phyloP scores from a whole-genome alignment of 2,888 invertebrate species.

The Philonicus albiceps region DNA sequence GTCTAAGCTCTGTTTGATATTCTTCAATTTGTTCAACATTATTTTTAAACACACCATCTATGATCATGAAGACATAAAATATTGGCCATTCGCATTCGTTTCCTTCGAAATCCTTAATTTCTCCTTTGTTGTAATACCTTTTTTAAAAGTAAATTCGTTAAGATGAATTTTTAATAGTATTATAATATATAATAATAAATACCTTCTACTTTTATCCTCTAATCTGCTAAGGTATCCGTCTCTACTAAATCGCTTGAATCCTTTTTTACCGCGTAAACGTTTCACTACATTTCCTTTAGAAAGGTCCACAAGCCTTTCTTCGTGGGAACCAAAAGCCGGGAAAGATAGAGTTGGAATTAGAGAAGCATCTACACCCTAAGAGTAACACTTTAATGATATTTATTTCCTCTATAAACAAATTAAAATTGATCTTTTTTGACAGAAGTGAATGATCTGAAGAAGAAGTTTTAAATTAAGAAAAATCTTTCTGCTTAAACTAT shows the following conservation, averaged over 20 bases:
- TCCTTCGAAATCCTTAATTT: constrained; percentile 94
- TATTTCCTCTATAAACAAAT: not conserved
- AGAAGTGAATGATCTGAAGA: not conserved
- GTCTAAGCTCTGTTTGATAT: constrained; percentile 85
- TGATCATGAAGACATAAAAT: constrained; percentile 94
- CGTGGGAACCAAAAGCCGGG: constrained; percentile 98
- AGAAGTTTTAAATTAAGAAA: no score
- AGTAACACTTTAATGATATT: constrained; percentile 47
- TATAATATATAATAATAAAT: constrained; percentile 25
- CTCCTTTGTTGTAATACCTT: constrained; percentile 86
- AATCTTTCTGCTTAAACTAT: no score
- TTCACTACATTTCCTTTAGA: constrained; percentile 86
- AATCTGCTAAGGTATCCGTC: constrained; percentile 92
- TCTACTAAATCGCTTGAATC: constrained; percentile 92
- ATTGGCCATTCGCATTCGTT: constrained; percentile 98
- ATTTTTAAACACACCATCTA: constrained; percentile 91
- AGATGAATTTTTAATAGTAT: not conserved
- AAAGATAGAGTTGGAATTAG: constrained; percentile 93
- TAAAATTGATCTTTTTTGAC: not conserved
- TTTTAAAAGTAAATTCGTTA: not conserved
- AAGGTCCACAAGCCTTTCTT: constrained; percentile 83
- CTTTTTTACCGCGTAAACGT: constrained; percentile 86
- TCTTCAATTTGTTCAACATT: constrained; percentile 90
- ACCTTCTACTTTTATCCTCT: constrained; percentile 78
- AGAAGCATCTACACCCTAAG: constrained; percentile 91